Percentiles rank a stretch among this genome's conserved stretches.
Conservation (phyloP, 1,140 invertebrate genomes). For the Notospermus geniculatus region DNA sequence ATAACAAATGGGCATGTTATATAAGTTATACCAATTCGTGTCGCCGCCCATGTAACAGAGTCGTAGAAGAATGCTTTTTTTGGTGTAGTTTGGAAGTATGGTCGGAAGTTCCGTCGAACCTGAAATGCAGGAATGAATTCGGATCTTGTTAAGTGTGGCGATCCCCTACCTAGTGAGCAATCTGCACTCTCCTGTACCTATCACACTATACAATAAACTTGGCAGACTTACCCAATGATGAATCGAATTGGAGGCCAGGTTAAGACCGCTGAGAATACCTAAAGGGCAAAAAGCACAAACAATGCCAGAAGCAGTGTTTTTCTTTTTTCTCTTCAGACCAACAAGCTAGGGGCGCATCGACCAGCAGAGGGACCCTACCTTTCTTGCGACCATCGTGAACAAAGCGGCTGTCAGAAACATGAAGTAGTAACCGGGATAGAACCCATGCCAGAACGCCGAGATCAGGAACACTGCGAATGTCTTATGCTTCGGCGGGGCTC, state of each 20-base stretch:
- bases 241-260: too few relatives aligned
- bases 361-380: slow-evolving; percentile 30
- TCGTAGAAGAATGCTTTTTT: slow-evolving; percentile 33
- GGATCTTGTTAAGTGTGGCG: too few relatives aligned
- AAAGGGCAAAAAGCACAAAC: too few relatives aligned
- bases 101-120: slow-evolving; percentile 72
- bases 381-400: slow-evolving; percentile 78
- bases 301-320: too few relatives aligned
- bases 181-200: too few relatives aligned
- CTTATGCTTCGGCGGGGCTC: slow-evolving; percentile 54
- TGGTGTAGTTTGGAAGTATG: slow-evolving; percentile 68
- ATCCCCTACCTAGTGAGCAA: too few relatives aligned
- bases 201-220: slow-evolving; percentile 7
- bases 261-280: too few relatives aligned
- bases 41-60: slow-evolving; percentile 64
- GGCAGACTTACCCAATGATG: background rate
- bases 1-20: slow-evolving; percentile 84
- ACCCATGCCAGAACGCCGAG: slow-evolving; percentile 93
- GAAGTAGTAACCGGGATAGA: slow-evolving; percentile 95
- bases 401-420: slow-evolving; percentile 87
- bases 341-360: background rate
- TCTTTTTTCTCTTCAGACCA: too few relatives aligned
- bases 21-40: slow-evolving; percentile 81
- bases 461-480: slow-evolving; percentile 74
- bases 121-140: slow-evolving; percentile 48